Base-by-base conservation (phyloP, 1,140 invertebrate species). In the Cyphomyrmex costatus region DNA sequence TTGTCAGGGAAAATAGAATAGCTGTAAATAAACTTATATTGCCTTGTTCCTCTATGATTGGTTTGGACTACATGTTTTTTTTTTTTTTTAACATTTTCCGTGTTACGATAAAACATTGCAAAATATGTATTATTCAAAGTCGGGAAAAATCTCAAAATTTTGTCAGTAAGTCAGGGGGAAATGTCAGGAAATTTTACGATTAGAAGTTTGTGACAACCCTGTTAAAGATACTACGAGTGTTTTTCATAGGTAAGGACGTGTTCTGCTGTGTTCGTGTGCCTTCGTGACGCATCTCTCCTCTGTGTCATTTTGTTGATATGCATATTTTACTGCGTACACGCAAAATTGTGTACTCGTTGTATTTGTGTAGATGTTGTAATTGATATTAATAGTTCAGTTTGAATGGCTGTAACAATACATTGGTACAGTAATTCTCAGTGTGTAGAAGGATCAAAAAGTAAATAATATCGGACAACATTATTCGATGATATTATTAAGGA, bases 351-450 rank as follows among this genome's bases (percentile, higher is more conserved):
- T 49, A 10, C 36, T 77, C 12, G 8, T 0, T 21, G 5, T 77
- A 46, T 61, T 42, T 58, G 36, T 46, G 3, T 10, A 46, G 36
- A 21, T 16, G 58, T 77, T 66, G 42, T 58, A 36, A 21, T 33
- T 46, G 1, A n/a, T 30, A 24, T 30, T 49, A 33, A 65, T 7
- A 24, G 8, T 79, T 51, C 2, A 24, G 30, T 80, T 68, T 56
- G 21, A 53, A 42, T 73, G 51, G n/a, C 51, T 82, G 66, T 82
- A 60, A 82, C 60, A 24, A 73, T 33, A 82, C 21, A 60, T 73
- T 82, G 49, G 78, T 27, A 82, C 51, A 24, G 66, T 58, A 82
- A 46, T 82, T 58, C n/a, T 70, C 2, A 46, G 73, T 24, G 12
- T 33, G 36, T 6, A 36, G 42, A 53, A 80, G n/a, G 33, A 53